phyloP scores from a whole-genome alignment of 2,888 invertebrate species.

The Fragum sueziense region DNA sequence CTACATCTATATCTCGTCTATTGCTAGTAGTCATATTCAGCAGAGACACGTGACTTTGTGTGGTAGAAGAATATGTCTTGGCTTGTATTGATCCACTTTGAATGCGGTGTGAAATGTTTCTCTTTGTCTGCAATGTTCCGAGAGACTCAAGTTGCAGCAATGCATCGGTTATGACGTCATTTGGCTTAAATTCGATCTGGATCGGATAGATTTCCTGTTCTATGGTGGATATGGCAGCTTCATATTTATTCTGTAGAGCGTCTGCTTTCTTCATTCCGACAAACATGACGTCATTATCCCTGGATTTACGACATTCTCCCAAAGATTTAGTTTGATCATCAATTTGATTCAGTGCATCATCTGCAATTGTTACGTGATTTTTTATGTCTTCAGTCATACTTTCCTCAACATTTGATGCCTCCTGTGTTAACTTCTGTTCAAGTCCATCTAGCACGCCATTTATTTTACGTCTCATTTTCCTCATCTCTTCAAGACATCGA shows the following conservation, averaged over 20 bases:
- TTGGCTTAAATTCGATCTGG: background rate
- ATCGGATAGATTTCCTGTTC: background rate
- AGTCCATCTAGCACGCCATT: background rate
- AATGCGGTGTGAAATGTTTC: background rate
- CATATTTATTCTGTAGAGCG: background rate
- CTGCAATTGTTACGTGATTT: background rate
- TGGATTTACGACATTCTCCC: background rate
- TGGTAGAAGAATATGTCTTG: background rate
- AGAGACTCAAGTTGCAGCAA: background rate
- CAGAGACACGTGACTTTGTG: background rate
- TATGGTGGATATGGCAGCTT: background rate
- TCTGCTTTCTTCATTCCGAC: background rate
- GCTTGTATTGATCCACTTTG: background rate
- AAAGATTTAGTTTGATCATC: background rate
- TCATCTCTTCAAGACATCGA: background rate
- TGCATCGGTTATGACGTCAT: background rate
- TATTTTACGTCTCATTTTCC: background rate
- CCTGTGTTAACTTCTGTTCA: background rate
- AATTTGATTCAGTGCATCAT: background rate
- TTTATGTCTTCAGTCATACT: background rate
- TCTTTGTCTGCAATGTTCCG: background rate
- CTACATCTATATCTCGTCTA: background rate
- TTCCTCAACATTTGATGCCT: background rate
- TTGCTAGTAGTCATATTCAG: background rate
- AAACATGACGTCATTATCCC: background rate